These are phyloP conservation scores for Hemicrepidius hirtus DNA, from an alignment of 2,888 invertebrate species.

Conservation along the genomic window DNA sequence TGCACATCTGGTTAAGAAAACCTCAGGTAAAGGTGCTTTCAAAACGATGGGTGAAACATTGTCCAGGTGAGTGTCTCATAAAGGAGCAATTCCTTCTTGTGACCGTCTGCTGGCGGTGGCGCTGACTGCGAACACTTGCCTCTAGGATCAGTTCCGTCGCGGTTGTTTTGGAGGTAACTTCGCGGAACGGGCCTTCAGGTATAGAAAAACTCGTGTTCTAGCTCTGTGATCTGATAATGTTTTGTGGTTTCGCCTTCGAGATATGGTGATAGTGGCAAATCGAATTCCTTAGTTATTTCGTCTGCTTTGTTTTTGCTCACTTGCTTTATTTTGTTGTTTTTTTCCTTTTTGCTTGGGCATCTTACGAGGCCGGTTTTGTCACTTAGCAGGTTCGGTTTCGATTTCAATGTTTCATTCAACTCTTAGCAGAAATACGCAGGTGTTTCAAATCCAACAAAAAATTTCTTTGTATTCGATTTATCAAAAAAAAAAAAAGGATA, in stretches of 20 bases:
- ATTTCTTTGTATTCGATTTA: no score
- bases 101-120: slow-evolving; percentile 60
- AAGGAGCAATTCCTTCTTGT: slow-evolving; percentile 54
- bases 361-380: slow-evolving; percentile 64
- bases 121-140: slow-evolving; percentile 64
- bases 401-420: slow-evolving; percentile 59
- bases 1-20: not conserved
- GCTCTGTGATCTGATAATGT: not conserved
- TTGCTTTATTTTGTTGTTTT: slow-evolving; percentile 16
- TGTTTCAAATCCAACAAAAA: slow-evolving; percentile 1
- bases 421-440: slow-evolving; percentile 41
- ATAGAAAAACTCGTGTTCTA: slow-evolving; percentile 40
- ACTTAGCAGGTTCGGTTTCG: slow-evolving; percentile 65
- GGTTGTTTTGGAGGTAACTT: slow-evolving; percentile 55
- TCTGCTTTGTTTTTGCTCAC: not conserved
- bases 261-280: slow-evolving; percentile 14
- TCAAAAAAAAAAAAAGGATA: no score
- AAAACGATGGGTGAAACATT: slow-evolving; percentile 66
- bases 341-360: slow-evolving; percentile 51
- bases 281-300: not conserved
- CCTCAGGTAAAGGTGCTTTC: slow-evolving; percentile 12
- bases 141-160: slow-evolving; percentile 59
- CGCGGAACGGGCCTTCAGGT: slow-evolving; percentile 43
- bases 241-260: not conserved
- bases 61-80: slow-evolving; percentile 48